These are phyloP conservation scores for Willisornis vidua DNA, from an alignment of 2,113 vertebrate genomes.

Conservation along the genomic window DNA sequence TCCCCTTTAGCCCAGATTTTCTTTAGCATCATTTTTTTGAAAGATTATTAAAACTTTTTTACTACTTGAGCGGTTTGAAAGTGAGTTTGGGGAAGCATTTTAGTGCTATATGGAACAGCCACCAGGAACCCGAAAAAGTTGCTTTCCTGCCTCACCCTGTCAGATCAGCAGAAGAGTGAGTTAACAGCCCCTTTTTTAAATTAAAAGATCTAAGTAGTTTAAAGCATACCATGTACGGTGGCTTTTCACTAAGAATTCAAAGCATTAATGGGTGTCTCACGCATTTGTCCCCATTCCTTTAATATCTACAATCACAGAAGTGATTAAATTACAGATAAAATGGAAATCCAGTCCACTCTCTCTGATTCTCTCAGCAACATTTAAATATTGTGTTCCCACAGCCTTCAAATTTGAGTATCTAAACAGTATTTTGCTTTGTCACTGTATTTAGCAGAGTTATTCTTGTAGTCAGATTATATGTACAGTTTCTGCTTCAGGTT, in stretches of 20 bases:
- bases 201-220: background rate
- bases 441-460: background rate
- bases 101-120: background rate
- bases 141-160: background rate
- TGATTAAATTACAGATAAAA: background rate
- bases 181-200: background rate
- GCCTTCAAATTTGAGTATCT: background rate
- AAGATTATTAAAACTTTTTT: background rate
- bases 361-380: background rate
- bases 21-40: background rate
- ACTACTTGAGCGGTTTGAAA: background rate
- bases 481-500: background rate
- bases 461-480: background rate
- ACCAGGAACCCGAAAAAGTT: background rate
- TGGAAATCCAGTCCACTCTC: background rate
- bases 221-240: background rate
- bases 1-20: background rate
- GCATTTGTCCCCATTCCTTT: background rate
- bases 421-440: background rate
- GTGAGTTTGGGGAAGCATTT: background rate
- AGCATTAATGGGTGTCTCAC: background rate
- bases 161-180: background rate
- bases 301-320: background rate
- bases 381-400: background rate
- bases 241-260: background rate